Evolutionary conservation across 2,888 invertebrate genomes (phyloP), one percentile per base, ranked within the genome.

Genomic region (Lapara coniferarum): DNA sequence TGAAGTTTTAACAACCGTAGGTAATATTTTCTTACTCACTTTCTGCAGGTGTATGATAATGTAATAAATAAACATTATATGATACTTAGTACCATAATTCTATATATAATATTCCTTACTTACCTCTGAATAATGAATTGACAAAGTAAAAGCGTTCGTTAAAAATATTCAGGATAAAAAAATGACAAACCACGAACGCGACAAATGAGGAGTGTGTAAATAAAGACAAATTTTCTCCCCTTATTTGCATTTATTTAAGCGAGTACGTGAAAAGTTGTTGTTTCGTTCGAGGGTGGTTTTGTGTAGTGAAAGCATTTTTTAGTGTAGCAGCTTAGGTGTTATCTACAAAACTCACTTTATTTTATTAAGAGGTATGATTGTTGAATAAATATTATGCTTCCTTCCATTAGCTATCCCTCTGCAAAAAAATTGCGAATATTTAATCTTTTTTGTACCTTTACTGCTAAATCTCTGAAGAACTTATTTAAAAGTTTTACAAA

Each of bases 211-310:
- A 88, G 88, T 83, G 84, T 82, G 84, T 73, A 78, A 87, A 89
- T 89, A 88, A 86, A 85, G 90, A 87, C 88, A 83, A 75, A 80
- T 81, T 79, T 82, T 82, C 80, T 79, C 75, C 77, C 81, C 84
- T 80, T 88, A 92, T 92, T 92, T 91, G 89, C 92, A 91, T 92
- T 87, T 90, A 90, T 87, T 90, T 89, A 85, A 87, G 85, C 78
- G 86, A 87, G 85, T 37, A 37, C 78, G 86, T 83, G 87, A 88
- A 88, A 87, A 89, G 89, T 89, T 86, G 88, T 88, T 85, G 87
- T 86, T 78, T 74, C 78, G 75, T 72, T 79, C 72, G 75, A 59
- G 63, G 63, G 68, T 25, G 19, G 25, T 13, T 66, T 56, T 55
- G 63, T 30, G 16, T 55, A 19, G 10, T 37, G 52, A 44, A 53